Evolutionary conservation across 2,113 vertebrate species (phyloP).

Genomic region (Tinamus guttatus): DNA sequence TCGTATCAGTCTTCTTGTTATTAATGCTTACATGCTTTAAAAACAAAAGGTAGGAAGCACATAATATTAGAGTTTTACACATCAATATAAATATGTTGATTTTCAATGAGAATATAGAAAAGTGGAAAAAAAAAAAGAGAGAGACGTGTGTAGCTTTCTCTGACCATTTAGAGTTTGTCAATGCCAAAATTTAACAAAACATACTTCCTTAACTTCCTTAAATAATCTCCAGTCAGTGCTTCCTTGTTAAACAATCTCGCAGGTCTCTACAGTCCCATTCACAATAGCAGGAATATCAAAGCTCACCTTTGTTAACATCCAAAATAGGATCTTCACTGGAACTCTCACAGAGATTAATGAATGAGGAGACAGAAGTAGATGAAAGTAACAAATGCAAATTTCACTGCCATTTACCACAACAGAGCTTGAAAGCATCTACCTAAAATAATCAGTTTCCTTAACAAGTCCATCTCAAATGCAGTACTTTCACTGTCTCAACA

Average conservation of each 20-base stretch:
- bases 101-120: background rate
- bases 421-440: background rate
- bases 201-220: background rate
- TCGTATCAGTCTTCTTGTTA: background rate
- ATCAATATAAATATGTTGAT: background rate
- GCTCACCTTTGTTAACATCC: background rate
- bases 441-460: background rate
- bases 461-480: background rate
- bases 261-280: background rate
- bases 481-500: background rate
- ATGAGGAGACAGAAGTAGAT: background rate
- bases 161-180: fast-evolving
- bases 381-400: background rate
- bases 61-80: background rate
- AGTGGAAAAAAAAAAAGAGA: background rate
- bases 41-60: background rate
- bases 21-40: background rate
- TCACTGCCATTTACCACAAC: background rate
- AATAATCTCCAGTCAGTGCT: background rate
- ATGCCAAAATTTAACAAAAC: background rate
- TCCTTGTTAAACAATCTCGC: background rate
- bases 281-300: background rate
- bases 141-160: background rate
- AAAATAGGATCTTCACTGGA: background rate
- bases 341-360: background rate